Conservation (phyloP, 1,140 invertebrate genomes). For the Eufriesea mexicana region DNA sequence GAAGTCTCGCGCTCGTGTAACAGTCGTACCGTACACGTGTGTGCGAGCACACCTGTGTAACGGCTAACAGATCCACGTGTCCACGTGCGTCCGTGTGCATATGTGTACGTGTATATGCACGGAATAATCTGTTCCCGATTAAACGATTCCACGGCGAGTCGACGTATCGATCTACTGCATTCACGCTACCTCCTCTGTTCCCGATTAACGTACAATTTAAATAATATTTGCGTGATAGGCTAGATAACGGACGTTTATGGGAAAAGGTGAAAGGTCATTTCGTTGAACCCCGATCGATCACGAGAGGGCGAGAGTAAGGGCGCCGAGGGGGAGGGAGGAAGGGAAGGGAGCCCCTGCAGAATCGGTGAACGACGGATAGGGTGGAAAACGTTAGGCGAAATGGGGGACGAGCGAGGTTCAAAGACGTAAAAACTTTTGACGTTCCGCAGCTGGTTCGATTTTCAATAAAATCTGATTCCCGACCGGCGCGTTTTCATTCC, state of each 20-base stretch:
- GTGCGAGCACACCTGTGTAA: too few species aligned
- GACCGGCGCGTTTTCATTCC: slow-evolving; percentile 53
- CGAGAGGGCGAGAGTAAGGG: not conserved
- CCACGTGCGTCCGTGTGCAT: too few species aligned
- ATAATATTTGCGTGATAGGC: slow-evolving; percentile 62
- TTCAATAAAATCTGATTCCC: slow-evolving; percentile 63
- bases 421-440: slow-evolving; percentile 62
- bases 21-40: not conserved
- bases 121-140: slow-evolving; percentile 1
- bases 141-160: slow-evolving; percentile 41
- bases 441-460: slow-evolving; percentile 50
- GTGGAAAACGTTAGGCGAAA: not conserved
- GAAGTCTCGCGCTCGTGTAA: not conserved
- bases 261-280: slow-evolving; percentile 59
- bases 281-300: slow-evolving; percentile 52
- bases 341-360: too few species aligned
- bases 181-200: slow-evolving; percentile 55
- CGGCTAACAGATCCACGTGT: too few species aligned
- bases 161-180: slow-evolving; percentile 64
- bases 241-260: not conserved
- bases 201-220: slow-evolving; percentile 58
- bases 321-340: not conserved
- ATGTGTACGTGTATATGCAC: too few species aligned
- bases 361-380: not conserved
- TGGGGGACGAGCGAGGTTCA: not conserved